Percentiles rank a stretch among this genome's conserved stretches.
These are phyloP conservation scores for Toxostoma redivivum DNA, from an alignment of 2,113 vertebrate genomes.

Conservation along the genomic window DNA sequence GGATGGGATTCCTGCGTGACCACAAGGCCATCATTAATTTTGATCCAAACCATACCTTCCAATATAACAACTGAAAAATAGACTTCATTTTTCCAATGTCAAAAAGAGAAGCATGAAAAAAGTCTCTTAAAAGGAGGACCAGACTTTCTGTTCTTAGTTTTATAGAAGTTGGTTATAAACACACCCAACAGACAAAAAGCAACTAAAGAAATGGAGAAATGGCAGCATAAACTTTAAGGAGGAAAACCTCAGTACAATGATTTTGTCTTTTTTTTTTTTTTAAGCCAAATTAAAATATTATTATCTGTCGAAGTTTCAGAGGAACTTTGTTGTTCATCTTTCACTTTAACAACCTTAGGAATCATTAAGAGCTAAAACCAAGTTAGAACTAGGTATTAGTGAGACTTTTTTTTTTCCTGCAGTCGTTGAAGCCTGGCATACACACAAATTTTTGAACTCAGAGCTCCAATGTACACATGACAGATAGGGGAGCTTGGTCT, in stretches of 20 bases:
- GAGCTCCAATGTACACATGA: background rate
- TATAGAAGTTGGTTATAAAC: background rate
- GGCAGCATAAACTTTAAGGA: background rate
- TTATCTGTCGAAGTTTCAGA: background rate
- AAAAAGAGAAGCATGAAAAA: background rate
- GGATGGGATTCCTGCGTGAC: background rate
- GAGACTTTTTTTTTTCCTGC: background rate
- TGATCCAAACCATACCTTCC: background rate
- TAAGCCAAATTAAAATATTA: background rate
- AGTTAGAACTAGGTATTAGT: background rate
- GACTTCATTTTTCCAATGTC: background rate
- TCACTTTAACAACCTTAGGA: background rate
- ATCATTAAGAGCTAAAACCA: background rate
- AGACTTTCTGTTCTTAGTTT: background rate
- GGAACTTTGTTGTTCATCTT: background rate
- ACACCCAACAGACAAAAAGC: background rate
- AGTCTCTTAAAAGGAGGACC: background rate
- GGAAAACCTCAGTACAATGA: background rate
- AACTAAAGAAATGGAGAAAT: background rate
- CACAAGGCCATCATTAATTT: background rate
- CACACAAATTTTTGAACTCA: background rate
- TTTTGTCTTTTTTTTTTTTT: background rate
- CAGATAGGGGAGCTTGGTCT: background rate
- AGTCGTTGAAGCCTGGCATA: background rate
- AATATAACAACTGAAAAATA: background rate